A percentile compares a stretch with the other conserved stretches of the same genome.
These are phyloP conservation scores for Ariolimax columbianus DNA, from an alignment of 2,888 invertebrate species.

Conservation along the genomic window DNA sequence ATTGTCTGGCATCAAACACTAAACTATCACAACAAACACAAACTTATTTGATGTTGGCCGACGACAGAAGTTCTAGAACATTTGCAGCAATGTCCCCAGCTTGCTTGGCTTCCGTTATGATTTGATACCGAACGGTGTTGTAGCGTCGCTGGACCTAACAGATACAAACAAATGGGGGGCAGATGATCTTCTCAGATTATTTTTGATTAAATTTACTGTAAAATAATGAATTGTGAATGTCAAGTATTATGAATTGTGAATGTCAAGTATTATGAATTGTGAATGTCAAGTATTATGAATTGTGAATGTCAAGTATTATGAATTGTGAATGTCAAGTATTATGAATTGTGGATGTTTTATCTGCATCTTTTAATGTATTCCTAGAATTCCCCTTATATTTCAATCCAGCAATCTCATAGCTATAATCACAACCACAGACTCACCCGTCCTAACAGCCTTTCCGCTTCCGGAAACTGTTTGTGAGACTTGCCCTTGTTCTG, in stretches of 20 bases:
- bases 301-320: too few relatives aligned
- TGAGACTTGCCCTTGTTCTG: constrained; percentile 54
- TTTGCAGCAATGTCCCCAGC: constrained; percentile 63
- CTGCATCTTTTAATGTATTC: too few relatives aligned
- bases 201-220: neutral
- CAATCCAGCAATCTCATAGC: neutral
- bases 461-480: constrained; percentile 69
- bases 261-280: too few relatives aligned
- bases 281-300: too few relatives aligned
- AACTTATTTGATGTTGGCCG: constrained; percentile 20
- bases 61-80: constrained; percentile 55
- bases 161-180: neutral
- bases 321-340: too few relatives aligned
- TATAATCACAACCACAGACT: neutral
- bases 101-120: constrained; percentile 70
- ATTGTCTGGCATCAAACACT: too few relatives aligned
- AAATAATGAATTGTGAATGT: too few relatives aligned
- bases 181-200: neutral
- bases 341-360: too few relatives aligned
- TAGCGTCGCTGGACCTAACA: constrained; percentile 70
- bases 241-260: too few relatives aligned
- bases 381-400: too few relatives aligned
- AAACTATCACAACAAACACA: neutral
- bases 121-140: constrained; percentile 69
- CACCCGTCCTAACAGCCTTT: constrained; percentile 68